Evolutionary conservation across 2,888 invertebrate genomes (phyloP), one percentile per base, ranked within the genome.

Genomic region (Masnerella sp.): DNA sequence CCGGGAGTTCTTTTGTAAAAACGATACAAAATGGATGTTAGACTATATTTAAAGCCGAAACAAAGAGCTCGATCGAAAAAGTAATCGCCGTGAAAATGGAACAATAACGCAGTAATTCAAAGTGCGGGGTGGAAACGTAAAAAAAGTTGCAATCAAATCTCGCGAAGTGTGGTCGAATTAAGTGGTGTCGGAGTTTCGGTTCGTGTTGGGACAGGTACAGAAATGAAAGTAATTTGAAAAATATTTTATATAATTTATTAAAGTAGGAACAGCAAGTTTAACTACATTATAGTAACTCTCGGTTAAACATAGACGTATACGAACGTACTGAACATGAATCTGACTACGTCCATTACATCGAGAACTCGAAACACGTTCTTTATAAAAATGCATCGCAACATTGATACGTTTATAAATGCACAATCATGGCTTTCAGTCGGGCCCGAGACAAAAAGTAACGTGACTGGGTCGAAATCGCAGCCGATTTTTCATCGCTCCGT

Each of bases 221-320:
- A 62, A 69, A 69, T 69, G 28, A 69, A 49, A 28, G 61, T 59
- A 69, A 69, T 49, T 54, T 61, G 54, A 54, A 61, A 62, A 69
- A 62, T 61, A 69, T 61, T 69, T 61, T 59, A 69, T 69, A 69
- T 49, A 69, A 69, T 69, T 69, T 69, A 69, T 69, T 69, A 69
- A 69, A 69, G 69, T 69, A 69, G 61, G 69, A 69, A 69, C 69
- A 62, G 69, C 54, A 61, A 69, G 9, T 54, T 17, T 32, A 56
- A 69, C 69, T 69, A 61, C 61, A 69, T 54, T 17, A 36, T 64
- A 52, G 28, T 32, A 65, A 8, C 47, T 47, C 5, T 42, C 18
- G 22, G 15, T 28, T 7, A 30, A 58, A 56, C 47, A 65, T 56
- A 52, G 36, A 68, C 28, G 30, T 43, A 42, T 49, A 58, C 18